A percentile compares a stretch with the other conserved stretches of the same genome.
Conservation (phyloP, 2,888 invertebrate species). For the Oscheius onirici region DNA sequence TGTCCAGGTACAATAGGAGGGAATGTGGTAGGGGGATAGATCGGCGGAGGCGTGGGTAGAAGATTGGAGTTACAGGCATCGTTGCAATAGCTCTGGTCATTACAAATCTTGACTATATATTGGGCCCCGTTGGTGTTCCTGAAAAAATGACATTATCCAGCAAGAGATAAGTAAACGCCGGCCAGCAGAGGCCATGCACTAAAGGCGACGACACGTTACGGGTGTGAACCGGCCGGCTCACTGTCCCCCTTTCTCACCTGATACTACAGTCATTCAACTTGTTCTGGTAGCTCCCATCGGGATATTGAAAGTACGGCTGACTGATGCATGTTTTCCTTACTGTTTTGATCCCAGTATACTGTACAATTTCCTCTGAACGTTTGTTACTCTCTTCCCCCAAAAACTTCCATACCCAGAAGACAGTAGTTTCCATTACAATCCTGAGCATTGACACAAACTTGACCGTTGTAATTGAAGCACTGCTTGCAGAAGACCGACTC, state of each 20-base stretch:
- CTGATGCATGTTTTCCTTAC: conserved; percentile 22
- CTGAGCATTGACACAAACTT: conserved; percentile 46
- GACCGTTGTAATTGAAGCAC: conserved; percentile 50
- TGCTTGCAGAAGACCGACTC: conserved; percentile 39
- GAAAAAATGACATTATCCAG: no score
- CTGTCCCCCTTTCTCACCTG: not conserved
- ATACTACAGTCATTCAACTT: conserved; percentile 41
- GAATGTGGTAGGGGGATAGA: conserved; percentile 14
- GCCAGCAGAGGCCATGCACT: no score
- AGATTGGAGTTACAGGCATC: conserved; percentile 30
- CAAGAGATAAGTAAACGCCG: no score
- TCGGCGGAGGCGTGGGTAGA: not conserved
- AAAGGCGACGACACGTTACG: no score
- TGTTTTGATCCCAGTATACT: conserved; percentile 4
- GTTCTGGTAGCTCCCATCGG: conserved; percentile 39
- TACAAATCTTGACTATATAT: conserved; percentile 39
- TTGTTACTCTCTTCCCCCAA: not conserved
- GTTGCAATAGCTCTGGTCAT: conserved; percentile 43
- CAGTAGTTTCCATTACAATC: conserved; percentile 41
- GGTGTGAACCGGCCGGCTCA: no score
- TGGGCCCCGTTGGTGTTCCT: not conserved
- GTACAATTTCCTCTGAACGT: conserved; percentile 23
- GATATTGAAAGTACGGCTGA: conserved; percentile 34
- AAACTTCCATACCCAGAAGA: conserved; percentile 19
- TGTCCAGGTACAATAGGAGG: conserved; percentile 22